Base-by-base conservation (phyloP, 2,113 vertebrate genomes). In the Misgurnus mizolepis region DNA sequence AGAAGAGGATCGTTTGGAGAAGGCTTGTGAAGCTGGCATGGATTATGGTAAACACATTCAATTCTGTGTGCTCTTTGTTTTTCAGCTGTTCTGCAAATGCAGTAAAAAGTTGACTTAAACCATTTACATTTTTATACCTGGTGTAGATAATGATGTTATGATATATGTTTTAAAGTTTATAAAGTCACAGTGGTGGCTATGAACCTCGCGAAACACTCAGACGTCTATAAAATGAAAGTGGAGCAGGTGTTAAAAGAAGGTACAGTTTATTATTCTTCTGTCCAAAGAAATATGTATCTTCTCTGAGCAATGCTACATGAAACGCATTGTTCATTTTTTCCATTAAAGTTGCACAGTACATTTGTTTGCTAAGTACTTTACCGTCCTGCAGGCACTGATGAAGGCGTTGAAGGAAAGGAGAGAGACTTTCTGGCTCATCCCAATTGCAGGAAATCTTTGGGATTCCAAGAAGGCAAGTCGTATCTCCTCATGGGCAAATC, bases 401-500 rank as follows among this genome's bases (percentile, higher is more conserved):
- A 69, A 7, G 61, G 14, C 22, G 56, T 80, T 62, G 0, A 1
- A 4, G 85, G 67, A 4, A n/a, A 85, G 76, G 1, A 40, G 0
- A 89, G 89, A 0, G 34, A 1, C 7, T 92, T 91, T 67, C 68
- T 90, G 10, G 84, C 86, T 86, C 87, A 76, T 74, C 65, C 77
- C 0, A 76, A 84, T 49, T 93, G 90, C 83, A 90, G 86, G 67
- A 53, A 83, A 0, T 3, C 67, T 78, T 82, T 91, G 40, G 69
- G 8, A 61, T 61, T 93, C 14, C 0, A 0, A 0, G 0, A 0
- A 0, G 85, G 60, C 5, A 90, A 88, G 70, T 77, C 72, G 0
- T 92, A 90, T 72, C 90, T 92, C 7, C 62, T 93, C 83, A 93
- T 93, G 90, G 91, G 92, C 3, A 27, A 77, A 5, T 87, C 83